phyloP scores from a whole-genome alignment of 2,113 vertebrate genomes.

The Coptodon bakossiorum region DNA sequence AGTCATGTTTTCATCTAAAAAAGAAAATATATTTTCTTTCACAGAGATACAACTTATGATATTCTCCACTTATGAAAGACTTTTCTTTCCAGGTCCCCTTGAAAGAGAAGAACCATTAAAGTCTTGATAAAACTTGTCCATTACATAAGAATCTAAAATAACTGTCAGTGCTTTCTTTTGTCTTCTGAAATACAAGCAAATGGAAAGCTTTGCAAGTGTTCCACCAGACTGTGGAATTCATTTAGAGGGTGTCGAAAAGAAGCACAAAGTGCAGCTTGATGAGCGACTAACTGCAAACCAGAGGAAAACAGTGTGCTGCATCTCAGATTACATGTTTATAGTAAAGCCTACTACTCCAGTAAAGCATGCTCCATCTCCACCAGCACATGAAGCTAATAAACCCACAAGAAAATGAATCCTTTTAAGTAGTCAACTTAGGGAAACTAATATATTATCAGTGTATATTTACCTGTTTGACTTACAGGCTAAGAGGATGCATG shows the following conservation, averaged over 20 bases:
- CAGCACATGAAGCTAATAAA: background rate
- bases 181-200: constrained; percentile 1
- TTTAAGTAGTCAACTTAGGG: background rate
- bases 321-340: constrained; percentile 25
- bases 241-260: background rate
- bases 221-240: background rate
- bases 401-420: background rate
- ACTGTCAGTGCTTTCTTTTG: background rate
- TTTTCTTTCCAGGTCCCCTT: background rate
- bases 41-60: background rate
- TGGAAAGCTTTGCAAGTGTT: background rate
- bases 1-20: background rate
- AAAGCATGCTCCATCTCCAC: background rate
- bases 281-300: constrained; percentile 13
- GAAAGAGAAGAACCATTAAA: background rate
- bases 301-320: constrained; percentile 4
- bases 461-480: background rate
- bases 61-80: background rate
- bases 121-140: background rate
- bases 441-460: background rate
- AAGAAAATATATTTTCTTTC: background rate
- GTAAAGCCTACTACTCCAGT: background rate
- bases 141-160: background rate
- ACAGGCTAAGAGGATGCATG: background rate
- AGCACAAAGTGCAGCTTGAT: background rate